phyloP scores from a whole-genome alignment of 2,113 vertebrate species.

The Neotoma lepida region DNA sequence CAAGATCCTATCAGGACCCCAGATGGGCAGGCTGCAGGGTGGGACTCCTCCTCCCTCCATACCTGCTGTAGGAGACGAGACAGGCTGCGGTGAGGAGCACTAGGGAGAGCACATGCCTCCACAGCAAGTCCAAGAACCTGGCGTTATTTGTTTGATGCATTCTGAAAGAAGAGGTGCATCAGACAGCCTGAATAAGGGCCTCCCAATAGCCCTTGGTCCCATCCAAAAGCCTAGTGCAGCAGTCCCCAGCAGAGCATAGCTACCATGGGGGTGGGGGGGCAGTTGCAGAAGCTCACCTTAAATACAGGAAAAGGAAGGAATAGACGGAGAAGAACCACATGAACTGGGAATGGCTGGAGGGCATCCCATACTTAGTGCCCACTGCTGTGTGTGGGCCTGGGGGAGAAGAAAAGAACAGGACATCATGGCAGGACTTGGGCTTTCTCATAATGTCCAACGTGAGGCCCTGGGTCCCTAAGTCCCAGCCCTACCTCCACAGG shows the following conservation, averaged over 20 bases:
- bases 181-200: not conserved
- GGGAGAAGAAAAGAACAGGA: slow-evolving; percentile 74
- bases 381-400: slow-evolving; percentile 90
- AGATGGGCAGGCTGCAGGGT: not conserved
- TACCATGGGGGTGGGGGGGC: fast-evolving
- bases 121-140: slow-evolving; percentile 97
- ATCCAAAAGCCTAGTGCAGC: not conserved
- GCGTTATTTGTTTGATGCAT: slow-evolving; percentile 99
- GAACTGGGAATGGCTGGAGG: slow-evolving; percentile 97
- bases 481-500: slow-evolving; percentile 91
- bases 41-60: slow-evolving; percentile 52
- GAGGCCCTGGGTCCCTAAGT: not conserved
- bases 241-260: not conserved
- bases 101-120: slow-evolving; percentile 96
- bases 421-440: slow-evolving; percentile 3
- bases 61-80: slow-evolving; percentile 98
- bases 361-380: slow-evolving; percentile 96
- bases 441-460: not conserved
- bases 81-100: slow-evolving; percentile 92
- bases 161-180: slow-evolving; percentile 85
- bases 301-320: slow-evolving; percentile 99
- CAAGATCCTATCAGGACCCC: not conserved
- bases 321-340: slow-evolving; percentile 99
- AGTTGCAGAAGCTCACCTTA: slow-evolving; percentile 89
- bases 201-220: not conserved